A percentile compares a stretch with the other conserved stretches of the same genome.
These are phyloP conservation scores for Aelia acuminata DNA, from an alignment of 2,888 invertebrate genomes.

Conservation along the genomic window DNA sequence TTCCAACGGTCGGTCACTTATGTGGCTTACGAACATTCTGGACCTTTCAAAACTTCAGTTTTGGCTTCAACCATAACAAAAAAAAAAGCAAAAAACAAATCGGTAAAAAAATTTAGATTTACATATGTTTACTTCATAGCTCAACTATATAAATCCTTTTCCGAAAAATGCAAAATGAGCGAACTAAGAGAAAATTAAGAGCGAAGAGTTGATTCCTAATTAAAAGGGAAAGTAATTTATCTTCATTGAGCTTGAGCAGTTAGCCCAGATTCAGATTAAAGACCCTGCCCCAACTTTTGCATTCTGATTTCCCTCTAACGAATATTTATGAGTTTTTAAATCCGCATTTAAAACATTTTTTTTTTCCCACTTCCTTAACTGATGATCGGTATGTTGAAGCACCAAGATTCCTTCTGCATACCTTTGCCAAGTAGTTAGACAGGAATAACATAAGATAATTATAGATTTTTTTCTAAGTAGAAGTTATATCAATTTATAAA, in stretches of 20 bases:
- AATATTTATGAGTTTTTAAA: not conserved
- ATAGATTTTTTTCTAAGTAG: too few species aligned
- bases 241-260: not conserved
- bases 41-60: too few species aligned
- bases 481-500: too few species aligned
- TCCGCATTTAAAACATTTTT: not conserved
- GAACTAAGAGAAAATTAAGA: not conserved
- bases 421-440: not conserved
- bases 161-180: too few species aligned
- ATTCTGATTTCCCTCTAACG: not conserved
- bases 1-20: too few species aligned
- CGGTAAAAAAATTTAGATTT: too few species aligned
- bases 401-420: not conserved
- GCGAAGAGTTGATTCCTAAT: not conserved
- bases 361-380: not conserved
- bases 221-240: slow-evolving; percentile 1
- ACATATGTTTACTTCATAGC: too few species aligned
- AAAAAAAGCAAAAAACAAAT: too few species aligned
- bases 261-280: slow-evolving; percentile 4
- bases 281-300: not conserved
- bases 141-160: too few species aligned
- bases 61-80: too few species aligned
- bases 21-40: too few species aligned
- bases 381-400: not conserved
- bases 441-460: too few species aligned